Evolutionary conservation across 2,113 vertebrate genomes (phyloP).

Genomic region (Dascyllus trimaculatus): DNA sequence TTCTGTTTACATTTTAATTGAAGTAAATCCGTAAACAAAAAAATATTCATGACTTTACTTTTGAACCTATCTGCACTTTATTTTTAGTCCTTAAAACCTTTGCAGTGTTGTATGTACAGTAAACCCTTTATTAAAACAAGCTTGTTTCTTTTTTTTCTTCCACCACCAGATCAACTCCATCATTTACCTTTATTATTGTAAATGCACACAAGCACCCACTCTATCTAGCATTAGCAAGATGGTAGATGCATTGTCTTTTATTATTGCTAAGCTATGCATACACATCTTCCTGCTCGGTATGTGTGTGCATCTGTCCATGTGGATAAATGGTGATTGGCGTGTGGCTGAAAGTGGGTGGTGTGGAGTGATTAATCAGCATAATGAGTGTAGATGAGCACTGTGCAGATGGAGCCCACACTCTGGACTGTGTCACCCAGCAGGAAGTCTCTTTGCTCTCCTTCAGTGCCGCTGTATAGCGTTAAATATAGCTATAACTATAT

Average conservation of each 20-base stretch:
- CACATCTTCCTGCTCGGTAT: constrained; percentile 37
- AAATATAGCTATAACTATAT: constrained; percentile 49
- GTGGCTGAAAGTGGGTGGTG: constrained; percentile 77
- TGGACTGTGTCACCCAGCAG: constrained; percentile 75
- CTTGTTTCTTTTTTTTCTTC: too few species aligned
- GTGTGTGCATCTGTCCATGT: constrained; percentile 72
- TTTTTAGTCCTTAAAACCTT: background rate
- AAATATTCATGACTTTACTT: background rate
- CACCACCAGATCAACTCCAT: background rate
- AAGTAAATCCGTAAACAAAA: background rate
- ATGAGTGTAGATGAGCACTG: constrained; percentile 78
- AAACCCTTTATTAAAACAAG: background rate
- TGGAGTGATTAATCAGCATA: constrained; percentile 81
- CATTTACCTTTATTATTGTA: constrained; percentile 7
- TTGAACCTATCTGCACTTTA: background rate
- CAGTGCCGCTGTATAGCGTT: constrained; percentile 43
- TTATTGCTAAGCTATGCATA: constrained; percentile 26
- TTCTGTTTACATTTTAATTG: background rate
- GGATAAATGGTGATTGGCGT: constrained; percentile 80
- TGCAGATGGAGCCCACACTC: constrained; percentile 78
- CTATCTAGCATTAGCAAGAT: constrained; percentile 28
- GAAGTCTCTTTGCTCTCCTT: constrained; percentile 65
- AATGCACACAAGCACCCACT: constrained; percentile 10
- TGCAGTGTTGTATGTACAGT: background rate
- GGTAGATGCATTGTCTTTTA: constrained; percentile 26